These are phyloP conservation scores for Iguana delicatissima DNA, from an alignment of 2,797 vertebrate genomes.

Conservation along the genomic window DNA sequence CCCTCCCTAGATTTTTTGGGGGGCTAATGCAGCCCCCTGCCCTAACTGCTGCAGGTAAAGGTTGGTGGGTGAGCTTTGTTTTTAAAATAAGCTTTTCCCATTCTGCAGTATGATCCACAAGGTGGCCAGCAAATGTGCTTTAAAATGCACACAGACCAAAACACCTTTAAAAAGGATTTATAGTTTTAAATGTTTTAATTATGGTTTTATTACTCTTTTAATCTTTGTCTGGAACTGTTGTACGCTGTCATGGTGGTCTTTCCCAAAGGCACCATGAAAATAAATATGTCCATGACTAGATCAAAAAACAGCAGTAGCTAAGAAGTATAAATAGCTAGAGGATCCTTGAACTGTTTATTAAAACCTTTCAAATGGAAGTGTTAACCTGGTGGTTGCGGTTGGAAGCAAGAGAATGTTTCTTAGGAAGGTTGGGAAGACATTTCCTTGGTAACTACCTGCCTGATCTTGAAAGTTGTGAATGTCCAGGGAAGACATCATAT, in stretches of 20 bases:
- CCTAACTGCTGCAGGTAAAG: too few relatives aligned
- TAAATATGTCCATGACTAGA: background rate
- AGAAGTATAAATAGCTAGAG: too few relatives aligned
- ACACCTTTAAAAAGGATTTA: background rate
- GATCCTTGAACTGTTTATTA: background rate
- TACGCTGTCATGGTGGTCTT: too few relatives aligned
- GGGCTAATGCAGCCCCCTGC: too few relatives aligned
- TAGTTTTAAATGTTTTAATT: background rate
- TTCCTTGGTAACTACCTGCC: background rate
- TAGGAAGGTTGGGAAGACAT: background rate
- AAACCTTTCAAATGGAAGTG: background rate
- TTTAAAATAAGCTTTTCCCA: too few relatives aligned
- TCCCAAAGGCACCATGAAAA: too few relatives aligned
- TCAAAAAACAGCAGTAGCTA: background rate
- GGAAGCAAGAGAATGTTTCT: background rate
- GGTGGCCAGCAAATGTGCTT: too few relatives aligned
- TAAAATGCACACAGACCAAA: too few relatives aligned
- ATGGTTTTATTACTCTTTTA: background rate
- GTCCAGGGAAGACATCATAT: background rate
- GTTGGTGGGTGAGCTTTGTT: too few relatives aligned
- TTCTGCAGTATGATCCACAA: too few relatives aligned
- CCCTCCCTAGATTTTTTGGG: too few relatives aligned
- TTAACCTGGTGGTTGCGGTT: background rate
- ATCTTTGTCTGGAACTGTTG: too few relatives aligned
- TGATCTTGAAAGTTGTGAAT: background rate